Base-by-base conservation (phyloP, 1,140 invertebrate genomes). In the Drosophila auraria region DNA sequence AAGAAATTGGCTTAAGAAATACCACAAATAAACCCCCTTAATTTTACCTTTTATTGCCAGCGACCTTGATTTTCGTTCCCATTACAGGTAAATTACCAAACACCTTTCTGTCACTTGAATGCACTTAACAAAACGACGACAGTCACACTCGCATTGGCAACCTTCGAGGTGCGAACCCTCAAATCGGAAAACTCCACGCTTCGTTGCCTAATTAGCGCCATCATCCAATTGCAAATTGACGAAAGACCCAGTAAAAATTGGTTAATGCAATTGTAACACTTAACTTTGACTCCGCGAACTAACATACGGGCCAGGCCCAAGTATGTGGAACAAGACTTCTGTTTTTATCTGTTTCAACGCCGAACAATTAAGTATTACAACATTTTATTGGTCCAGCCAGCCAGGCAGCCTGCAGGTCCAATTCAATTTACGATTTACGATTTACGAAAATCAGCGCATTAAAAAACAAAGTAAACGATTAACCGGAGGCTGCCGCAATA, bases 301-400 rank as follows among this genome's bases (percentile, higher is more conserved):
- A n/a, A 90, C 87, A 62, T 69, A 71, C 66, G 6, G 27, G 27
- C 27, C 27, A 30, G 27, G 68, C 36, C 69, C 58, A 45, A 44
- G 78, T 59, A 74, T 78, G 66, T 51, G 45, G 68, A 59, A 60
- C 25, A 40, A 72, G 53, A 61, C 68, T 73, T 61, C 71, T 61
- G 56, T 53, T 69, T 57, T 42, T 57, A 11, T 36, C 20, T 5
- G 53, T 14, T 38, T 23, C 73, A 61, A 73, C 51, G 71, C 36
- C 68, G 14, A 74, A 76, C 82, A 90, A 83, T 90, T 90, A 86
- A 82, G 77, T 77, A 74, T 90, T 90, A 91, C 86, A 90, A 86
- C 79, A 90, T 71, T 75, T 60, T 78, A 86, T 51, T 72, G 68
- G 45, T 23, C 36, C 70, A 59, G 50, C 62, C 51, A 53, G 25